Base-by-base conservation (phyloP, 2,888 invertebrate genomes). In the Chalcis sispes region DNA sequence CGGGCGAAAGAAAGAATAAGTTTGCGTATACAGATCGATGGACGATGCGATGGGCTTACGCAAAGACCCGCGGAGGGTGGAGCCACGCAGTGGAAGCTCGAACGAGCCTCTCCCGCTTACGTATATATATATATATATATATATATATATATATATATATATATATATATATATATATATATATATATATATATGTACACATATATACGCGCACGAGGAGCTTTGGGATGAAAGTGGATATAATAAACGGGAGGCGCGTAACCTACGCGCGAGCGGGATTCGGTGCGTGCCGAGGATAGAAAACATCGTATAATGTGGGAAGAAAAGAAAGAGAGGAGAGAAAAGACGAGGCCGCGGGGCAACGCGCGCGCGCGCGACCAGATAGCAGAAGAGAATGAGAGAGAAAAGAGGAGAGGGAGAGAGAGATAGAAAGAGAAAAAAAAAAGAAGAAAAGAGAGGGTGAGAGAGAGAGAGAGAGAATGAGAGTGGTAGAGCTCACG, bases 401-500 rank as follows among this genome's bases (percentile, higher is more conserved):
- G 77, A 77, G 79, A 77, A 76, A 76, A 79, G 71, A 74, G 18
- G 64, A 77, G 76, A 85, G 87, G 89, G 89, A 90, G 90, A 91
- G 91, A 32, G 46, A 54, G 72, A 54, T 79, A 78, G 79, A 77
- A 79, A 70, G 74, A 23, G 66, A 77, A 73, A 85, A 87, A 89
- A 89, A 90, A 90, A 91, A 91, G 23, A 29, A 42, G 42, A 42
- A 70, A 72, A 23, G 66, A 77, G 75, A 85, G 87, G 89, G 89
- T 90, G 90, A 91, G 91, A 32, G 40, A 42, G 42, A 42, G 90
- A 91, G 91, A 32, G 40, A 42, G 42, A 42, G 42, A 42, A 13
- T 13, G 69, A 65, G 42, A 20, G 29, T 15, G n/a, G 50, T 27
- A 27, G 1, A 15, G 62, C 36, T 27, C 54, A 48, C 46, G 61